phyloP scores from a whole-genome alignment of 2,113 vertebrate genomes.

The Lonchura striata region DNA sequence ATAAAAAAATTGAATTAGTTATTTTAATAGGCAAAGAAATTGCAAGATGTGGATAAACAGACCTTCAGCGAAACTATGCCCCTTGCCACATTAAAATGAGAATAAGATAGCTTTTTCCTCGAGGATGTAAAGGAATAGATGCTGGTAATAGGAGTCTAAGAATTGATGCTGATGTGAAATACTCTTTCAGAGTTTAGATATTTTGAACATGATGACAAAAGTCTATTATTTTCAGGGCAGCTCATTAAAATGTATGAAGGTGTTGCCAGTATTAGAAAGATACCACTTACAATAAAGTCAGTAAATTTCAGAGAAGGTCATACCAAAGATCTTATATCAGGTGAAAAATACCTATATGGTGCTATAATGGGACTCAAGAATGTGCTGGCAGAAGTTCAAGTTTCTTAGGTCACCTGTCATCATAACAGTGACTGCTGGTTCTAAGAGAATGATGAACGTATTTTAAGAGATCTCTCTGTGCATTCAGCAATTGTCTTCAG shows the following conservation, averaged over 20 bases:
- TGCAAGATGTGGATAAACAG: not conserved
- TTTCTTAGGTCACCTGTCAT: conserved; percentile 36
- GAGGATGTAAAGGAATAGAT: not conserved
- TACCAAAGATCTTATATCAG: not conserved
- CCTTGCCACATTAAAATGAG: not conserved
- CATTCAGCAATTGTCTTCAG: conserved; percentile 7
- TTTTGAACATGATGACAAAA: conserved; percentile 36
- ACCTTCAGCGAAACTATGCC: not conserved
- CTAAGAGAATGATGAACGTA: not conserved
- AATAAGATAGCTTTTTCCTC: not conserved
- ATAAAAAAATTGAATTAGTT: not conserved
- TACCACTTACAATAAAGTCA: conserved; percentile 33
- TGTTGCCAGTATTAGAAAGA: conserved; percentile 39
- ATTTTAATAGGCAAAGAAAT: conserved; percentile 13
- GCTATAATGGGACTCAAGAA: conserved; percentile 15
- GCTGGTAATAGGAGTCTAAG: not conserved
- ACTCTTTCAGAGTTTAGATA: conserved; percentile 1
- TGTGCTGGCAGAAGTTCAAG: conserved; percentile 11
- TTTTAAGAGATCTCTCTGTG: not conserved
- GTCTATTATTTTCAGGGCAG: conserved; percentile 31
- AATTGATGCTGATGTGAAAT: not conserved
- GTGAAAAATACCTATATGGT: conserved; percentile 14
- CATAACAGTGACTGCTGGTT: not conserved
- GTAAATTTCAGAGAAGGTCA: conserved; percentile 52
- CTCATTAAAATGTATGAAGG: conserved; percentile 60